These are phyloP conservation scores for Gobius niger DNA, from an alignment of 2,113 vertebrate genomes.

Conservation along the genomic window DNA sequence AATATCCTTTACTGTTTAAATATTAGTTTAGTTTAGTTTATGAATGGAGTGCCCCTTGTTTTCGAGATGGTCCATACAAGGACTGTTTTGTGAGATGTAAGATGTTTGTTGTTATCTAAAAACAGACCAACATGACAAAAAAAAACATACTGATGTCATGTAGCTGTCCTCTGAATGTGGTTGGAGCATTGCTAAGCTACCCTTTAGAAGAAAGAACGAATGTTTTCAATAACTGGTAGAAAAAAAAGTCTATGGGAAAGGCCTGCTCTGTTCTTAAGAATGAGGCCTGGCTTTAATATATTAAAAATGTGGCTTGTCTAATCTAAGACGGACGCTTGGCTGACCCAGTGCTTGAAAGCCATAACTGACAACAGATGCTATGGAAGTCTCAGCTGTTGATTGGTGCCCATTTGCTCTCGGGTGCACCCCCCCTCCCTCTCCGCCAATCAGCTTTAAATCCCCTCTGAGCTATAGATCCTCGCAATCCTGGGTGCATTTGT, in stretches of 20 bases:
- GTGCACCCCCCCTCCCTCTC: conserved; percentile 25
- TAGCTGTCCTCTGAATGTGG: neutral
- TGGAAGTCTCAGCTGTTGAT: conserved; percentile 62
- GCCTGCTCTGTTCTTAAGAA: neutral
- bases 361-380: conserved; percentile 62
- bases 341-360: conserved; percentile 26
- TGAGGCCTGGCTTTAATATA: neutral
- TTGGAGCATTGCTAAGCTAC: neutral
- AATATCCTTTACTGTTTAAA: too few species aligned
- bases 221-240: conserved; percentile 1
- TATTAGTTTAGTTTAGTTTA: too few species aligned
- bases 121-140: neutral
- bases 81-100: neutral
- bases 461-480: conserved; percentile 58
- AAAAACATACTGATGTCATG: neutral
- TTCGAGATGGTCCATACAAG: neutral
- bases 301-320: conserved; percentile 6
- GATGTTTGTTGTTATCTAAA: neutral
- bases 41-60: too few species aligned
- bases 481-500: conserved; percentile 49
- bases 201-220: neutral
- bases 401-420: conserved; percentile 49
- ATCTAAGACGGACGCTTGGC: conserved; percentile 42
- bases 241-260: neutral
- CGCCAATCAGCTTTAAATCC: conserved; percentile 59